Evolutionary conservation across 2,797 vertebrate species (phyloP), one percentile per base, ranked within the genome.

Genomic region (Pipistrellus pipistrellus): DNA sequence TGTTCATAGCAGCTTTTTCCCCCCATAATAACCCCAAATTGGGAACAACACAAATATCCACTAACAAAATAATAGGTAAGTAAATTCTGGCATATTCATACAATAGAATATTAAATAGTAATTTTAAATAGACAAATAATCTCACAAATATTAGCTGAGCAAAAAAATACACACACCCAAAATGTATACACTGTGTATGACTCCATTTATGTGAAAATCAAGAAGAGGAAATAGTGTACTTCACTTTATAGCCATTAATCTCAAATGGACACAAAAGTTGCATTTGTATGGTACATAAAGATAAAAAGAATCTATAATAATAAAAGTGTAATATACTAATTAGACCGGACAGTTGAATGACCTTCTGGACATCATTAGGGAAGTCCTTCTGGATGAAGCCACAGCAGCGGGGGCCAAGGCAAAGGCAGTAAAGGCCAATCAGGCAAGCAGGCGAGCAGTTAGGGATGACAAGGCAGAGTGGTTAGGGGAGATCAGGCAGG

Each of bases 241-340:
- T 95, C 27, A 44, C 46, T 81, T 81, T 64, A 73, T 15, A 72
- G 73, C 6, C 46, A 64, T 73, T 87, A 27, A 83, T 92, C 32
- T 71, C 66, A 64, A 78, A 77, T 35, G 71, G 8, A 69, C 41
- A 81, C 62, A 78, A n/a, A 87, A 78, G 51, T 44, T 68, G 13
- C 3, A 51, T 9, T 53, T 95, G 23, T 27, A 20, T 75, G 53
- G 7, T 20, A 64, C 30, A 73, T 8, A 11, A 68, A 51, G 25
- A 20, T 23, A 69, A 91, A 91, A 77, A 46, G 14, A 38, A 88
- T 41, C 25, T 62, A 59, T 27, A 59, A 59, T 59, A 59, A 59
- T 59, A 59, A 59, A 59, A 25, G 12, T 27, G 4, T 59, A 59
- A 59, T 59, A 59, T 59, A 7, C 51, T 20, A 53, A 53, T 53